Conservation (phyloP, 2,113 vertebrate genomes). For the Cathartes aura region DNA sequence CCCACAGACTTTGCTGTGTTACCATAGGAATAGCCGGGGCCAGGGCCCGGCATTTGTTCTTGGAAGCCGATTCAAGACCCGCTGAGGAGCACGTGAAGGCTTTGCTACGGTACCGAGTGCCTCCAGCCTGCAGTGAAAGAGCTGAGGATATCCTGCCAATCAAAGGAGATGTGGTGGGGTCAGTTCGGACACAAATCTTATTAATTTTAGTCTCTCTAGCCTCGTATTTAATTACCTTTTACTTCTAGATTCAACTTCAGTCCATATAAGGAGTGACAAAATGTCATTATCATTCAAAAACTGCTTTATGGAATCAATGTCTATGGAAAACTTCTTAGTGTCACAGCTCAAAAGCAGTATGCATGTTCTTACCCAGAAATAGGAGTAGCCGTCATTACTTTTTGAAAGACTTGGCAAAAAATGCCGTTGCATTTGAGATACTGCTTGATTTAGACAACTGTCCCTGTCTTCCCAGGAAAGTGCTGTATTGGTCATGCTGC, state of each 20-base stretch:
- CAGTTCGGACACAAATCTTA: not conserved
- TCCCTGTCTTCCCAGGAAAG: not conserved
- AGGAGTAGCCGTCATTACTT: not conserved
- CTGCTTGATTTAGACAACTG: not conserved
- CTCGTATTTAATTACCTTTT: not conserved
- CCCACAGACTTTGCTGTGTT: not conserved
- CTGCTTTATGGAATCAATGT: not conserved
- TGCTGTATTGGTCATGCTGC: not conserved
- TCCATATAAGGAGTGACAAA: not conserved
- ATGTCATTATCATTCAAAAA: not conserved
- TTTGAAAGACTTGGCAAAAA: not conserved
- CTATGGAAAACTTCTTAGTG: not conserved
- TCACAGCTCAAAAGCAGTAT: not conserved
- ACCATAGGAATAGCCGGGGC: not conserved
- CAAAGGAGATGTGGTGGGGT: not conserved
- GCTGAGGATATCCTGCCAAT: not conserved
- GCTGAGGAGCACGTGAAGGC: not conserved
- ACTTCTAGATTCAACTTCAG: not conserved
- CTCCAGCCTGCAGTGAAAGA: not conserved
- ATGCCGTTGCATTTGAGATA: not conserved
- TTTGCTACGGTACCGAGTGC: not conserved
- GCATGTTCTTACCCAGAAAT: not conserved
- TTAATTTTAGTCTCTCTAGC: not conserved
- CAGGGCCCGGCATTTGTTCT: not conserved
- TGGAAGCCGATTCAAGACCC: not conserved